A percentile compares a stretch with the other conserved stretches of the same genome.
Conservation (phyloP, 2,113 vertebrate genomes). For the Dendropsophus ebraccatus region DNA sequence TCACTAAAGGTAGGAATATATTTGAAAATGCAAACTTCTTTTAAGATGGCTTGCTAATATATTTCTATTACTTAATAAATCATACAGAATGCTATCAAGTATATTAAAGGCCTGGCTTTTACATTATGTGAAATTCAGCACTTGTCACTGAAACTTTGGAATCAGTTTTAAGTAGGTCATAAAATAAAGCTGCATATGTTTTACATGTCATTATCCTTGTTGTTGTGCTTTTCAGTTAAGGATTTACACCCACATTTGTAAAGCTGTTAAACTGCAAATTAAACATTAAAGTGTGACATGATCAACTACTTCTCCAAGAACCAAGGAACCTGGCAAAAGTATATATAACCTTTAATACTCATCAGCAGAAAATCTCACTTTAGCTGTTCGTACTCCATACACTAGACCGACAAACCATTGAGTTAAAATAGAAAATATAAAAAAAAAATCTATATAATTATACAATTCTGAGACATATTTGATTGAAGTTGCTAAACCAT, state of each 20-base stretch:
- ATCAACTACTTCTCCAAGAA: slow-evolving; percentile 15
- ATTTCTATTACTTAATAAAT: neutral
- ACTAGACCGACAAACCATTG: no score
- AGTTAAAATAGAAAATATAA: no score
- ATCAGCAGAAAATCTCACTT: neutral
- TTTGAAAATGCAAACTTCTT: neutral
- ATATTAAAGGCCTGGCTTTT: neutral
- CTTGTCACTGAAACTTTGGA: slow-evolving; percentile 44
- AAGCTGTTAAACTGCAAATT: slow-evolving; percentile 53
- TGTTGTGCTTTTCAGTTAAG: slow-evolving; percentile 52
- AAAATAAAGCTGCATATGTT: slow-evolving; percentile 52
- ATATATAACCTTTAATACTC: slow-evolving; percentile 9
- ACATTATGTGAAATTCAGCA: slow-evolving; percentile 15
- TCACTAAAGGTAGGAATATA: no score
- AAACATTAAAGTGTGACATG: slow-evolving; percentile 51
- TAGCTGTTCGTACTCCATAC: no score
- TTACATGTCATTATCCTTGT: slow-evolving; percentile 56
- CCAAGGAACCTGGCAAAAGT: neutral
- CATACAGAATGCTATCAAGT: neutral
- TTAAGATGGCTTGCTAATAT: neutral
- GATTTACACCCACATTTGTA: slow-evolving; percentile 35
- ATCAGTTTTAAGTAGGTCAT: slow-evolving; percentile 55
- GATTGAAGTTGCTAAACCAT: no score
- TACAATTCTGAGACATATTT: no score
- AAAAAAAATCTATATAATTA: no score